Evolutionary conservation across 2,888 invertebrate species (phyloP), one percentile per base, ranked within the genome.

Genomic region (Callosobruchus maculatus): DNA sequence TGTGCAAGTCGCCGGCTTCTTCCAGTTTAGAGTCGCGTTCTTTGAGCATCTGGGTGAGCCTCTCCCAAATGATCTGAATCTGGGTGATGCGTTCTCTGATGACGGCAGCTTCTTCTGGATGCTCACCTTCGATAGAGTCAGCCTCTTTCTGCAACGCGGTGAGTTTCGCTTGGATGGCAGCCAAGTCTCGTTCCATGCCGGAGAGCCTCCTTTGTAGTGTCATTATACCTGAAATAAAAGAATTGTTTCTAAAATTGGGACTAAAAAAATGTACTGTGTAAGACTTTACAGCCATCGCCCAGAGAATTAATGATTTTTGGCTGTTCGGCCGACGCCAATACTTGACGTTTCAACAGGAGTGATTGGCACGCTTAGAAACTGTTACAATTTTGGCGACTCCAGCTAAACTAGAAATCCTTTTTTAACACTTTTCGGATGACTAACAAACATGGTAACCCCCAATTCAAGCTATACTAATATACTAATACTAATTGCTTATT

Each of bases 21-120:
- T 99, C 99, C 85, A 99, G 88, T 86, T 99, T 98, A 0, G 98
- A 93, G 87, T 99, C 99, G 79, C 99, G 94, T 85, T 99, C 99
- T 87, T 98, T 98, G 82, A 98, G 90, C 94, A 94, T 87, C 81
- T 96, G 95, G 74, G 98, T 99, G 77, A 99, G 91, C 84, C 97
- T 94, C 82, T 98, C 97, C 99, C 99, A 99, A 70, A 87, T 86
- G 69, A 93, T 91, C 79, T 95, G 96, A 85, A 99, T 99, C 87
- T 95, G 94, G 7, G 92, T 90, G 80, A 99, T 94, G 81, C 98
- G 93, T 82, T 98, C 96, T 72, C 96, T 91, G 81, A 98, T 97
- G 73, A 95, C 89, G 74, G 92, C 93, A 5, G 97, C 97, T 85
- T 97, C 97, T 82, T 98, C 98, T 0, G 99, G 98, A 87, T 98